A percentile compares a stretch with the other conserved stretches of the same genome.
Evolutionary conservation across 2,797 vertebrate species (phyloP).

Genomic region (Crypturellus tataupa): DNA sequence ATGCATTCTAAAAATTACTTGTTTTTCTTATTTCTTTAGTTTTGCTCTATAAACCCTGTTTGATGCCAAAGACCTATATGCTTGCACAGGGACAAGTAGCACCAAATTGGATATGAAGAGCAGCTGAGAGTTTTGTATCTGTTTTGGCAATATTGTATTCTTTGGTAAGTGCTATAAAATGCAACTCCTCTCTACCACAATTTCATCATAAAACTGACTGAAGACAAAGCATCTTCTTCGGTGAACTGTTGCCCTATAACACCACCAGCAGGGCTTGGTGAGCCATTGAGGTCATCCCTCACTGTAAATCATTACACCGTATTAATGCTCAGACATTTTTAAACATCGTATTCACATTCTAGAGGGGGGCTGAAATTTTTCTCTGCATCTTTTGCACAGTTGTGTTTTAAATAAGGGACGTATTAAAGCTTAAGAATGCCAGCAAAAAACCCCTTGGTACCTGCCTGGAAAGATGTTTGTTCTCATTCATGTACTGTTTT

Average conservation of each 20-base stretch:
- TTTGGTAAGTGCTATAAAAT: conserved; percentile 40
- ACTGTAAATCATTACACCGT: not conserved
- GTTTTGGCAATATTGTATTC: conserved; percentile 25
- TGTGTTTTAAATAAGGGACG: not conserved
- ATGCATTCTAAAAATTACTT: conserved; percentile 29
- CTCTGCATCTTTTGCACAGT: not conserved
- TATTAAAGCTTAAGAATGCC: not conserved
- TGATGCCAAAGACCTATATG: conserved; percentile 5
- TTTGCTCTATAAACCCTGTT: conserved; percentile 43
- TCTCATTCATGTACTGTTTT: not conserved
- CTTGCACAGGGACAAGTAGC: conserved; percentile 33
- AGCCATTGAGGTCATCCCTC: not conserved
- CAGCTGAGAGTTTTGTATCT: conserved; percentile 6
- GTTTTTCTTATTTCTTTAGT: conserved; percentile 40
- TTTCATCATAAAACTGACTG: not conserved
- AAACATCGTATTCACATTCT: not conserved
- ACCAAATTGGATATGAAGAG: conserved; percentile 16
- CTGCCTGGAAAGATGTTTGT: not conserved
- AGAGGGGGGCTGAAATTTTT: not conserved
- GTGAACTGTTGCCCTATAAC: not conserved
- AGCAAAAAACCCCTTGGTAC: not conserved
- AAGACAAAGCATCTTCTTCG: not conserved
- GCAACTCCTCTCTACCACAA: not conserved
- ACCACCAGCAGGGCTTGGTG: not conserved
- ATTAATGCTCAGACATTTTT: not conserved